These are phyloP conservation scores for Anser cygnoides DNA, from an alignment of 2,113 vertebrate genomes.

Conservation along the genomic window DNA sequence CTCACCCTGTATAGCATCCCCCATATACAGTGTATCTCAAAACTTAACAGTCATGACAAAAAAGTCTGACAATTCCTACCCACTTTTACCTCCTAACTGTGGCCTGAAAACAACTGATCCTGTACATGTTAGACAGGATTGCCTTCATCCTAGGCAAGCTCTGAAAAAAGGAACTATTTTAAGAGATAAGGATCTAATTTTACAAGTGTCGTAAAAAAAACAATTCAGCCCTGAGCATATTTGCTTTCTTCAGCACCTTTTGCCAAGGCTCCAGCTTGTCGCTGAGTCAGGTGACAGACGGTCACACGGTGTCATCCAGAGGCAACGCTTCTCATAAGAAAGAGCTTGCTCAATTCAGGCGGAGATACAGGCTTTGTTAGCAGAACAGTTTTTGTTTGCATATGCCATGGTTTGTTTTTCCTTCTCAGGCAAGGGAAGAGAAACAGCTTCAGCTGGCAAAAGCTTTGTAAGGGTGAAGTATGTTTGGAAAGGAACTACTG, in stretches of 20 bases:
- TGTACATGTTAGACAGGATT: neutral
- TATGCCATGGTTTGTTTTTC: constrained; percentile 21
- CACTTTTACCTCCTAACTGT: neutral
- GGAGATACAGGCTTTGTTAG: neutral
- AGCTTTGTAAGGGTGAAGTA: neutral
- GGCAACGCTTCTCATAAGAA: neutral
- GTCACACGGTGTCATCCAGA: constrained; percentile 35
- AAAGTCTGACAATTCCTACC: neutral
- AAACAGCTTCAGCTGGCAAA: neutral
- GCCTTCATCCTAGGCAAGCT: neutral
- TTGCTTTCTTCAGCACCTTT: constrained; percentile 53
- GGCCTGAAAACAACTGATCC: neutral
- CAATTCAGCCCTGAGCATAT: neutral
- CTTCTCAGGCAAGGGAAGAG: neutral
- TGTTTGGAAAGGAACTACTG: neutral
- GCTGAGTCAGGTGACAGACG: constrained; percentile 33
- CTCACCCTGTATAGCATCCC: neutral
- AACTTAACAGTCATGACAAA: neutral
- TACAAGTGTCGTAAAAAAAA: neutral
- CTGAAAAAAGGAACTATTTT: neutral
- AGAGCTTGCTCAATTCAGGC: constrained; percentile 31
- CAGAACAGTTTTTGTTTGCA: constrained; percentile 44
- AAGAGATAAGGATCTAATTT: neutral
- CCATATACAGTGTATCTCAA: neutral
- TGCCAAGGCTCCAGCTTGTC: constrained; percentile 41